Percentiles rank a stretch among this genome's conserved stretches.
phyloP scores from a whole-genome alignment of 2,797 vertebrate species.

The Oryzias dopingdopingensis region DNA sequence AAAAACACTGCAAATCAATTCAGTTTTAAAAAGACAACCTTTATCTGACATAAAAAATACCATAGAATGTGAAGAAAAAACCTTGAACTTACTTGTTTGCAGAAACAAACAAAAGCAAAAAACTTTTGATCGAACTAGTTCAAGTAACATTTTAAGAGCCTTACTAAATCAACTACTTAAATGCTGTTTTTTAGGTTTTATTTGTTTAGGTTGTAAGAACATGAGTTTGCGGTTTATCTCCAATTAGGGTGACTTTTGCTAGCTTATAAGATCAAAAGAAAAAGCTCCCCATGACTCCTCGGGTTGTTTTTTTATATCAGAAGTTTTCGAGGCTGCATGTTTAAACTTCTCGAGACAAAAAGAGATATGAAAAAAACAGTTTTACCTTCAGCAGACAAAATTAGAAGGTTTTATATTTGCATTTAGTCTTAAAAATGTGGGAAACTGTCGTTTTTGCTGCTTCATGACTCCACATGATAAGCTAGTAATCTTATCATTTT shows the following conservation, averaged over 20 bases:
- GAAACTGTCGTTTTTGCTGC: too few relatives aligned
- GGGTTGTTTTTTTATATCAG: conserved; percentile 24
- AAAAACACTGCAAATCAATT: conserved; percentile 4
- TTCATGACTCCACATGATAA: too few relatives aligned
- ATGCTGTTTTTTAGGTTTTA: conserved; percentile 25
- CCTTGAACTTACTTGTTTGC: not conserved
- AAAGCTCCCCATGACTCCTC: conserved; percentile 18
- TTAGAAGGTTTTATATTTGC: not conserved
- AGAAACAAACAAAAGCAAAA: not conserved
- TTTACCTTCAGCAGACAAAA: not conserved
- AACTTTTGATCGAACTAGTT: not conserved
- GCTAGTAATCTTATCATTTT: conserved; percentile 17
- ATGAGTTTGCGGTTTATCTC: conserved; percentile 36
- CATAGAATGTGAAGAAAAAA: not conserved
- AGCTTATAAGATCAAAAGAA: conserved; percentile 54
- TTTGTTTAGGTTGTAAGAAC: conserved; percentile 15
- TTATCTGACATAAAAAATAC: not conserved
- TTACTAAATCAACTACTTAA: conserved; percentile 16
- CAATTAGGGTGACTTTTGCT: conserved; percentile 36
- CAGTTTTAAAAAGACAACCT: not conserved
- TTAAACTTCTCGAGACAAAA: conserved; percentile 20
- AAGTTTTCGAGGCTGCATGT: conserved; percentile 17
- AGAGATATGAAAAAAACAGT: not conserved
- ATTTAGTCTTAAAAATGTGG: conserved; percentile 2
- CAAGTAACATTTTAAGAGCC: not conserved